Base-by-base conservation (phyloP, 2,113 vertebrate genomes). In the Ascaphus truei region DNA sequence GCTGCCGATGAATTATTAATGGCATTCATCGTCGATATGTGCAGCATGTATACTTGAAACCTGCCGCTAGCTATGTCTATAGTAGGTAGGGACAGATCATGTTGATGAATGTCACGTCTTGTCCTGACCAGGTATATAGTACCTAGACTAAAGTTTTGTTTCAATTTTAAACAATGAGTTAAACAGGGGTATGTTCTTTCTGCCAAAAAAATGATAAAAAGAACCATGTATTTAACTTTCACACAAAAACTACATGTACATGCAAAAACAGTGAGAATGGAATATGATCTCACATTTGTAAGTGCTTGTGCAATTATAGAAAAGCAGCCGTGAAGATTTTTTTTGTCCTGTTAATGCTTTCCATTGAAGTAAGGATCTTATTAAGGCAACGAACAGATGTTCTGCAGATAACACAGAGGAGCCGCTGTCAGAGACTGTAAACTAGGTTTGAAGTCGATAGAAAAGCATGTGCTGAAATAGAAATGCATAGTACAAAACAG, bases 371-470 rank as follows among this genome's bases (percentile, higher is more conserved):
- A 80, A 79, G 76, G 56, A 73, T 83, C 83, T 82, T 80, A 80
- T 81, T 83, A 79, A 81, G 74, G 75, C 73, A 77, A 73, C 63
- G 78, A 85, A 83, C 83, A 87, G 83, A 85, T 87, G 85, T 84
- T 85, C 81, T 79, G 77, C 74, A 83, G 85, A 85, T 84, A 87
- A 71, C 71, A 76, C 65, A 83, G 77, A 81, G 77, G 80, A 76
- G 81, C 74, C 78, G 66, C 79, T 78, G 82, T 80, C 78, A 79
- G 63, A 80, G 81, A 84, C 79, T 80, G 82, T 84, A 86, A 84
- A 84, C 80, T 73, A 82, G 74, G 41, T 72, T 78, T 78, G 75
- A 83, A 80, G 59, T 41, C 72, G 15, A 63, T 75, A 68, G 57
- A 67, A 76, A 76, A 52, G 71, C 77, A 33, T 50, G 48, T 71